phyloP scores from a whole-genome alignment of 2,113 vertebrate species.

The Pomatostomus ruficeps region DNA sequence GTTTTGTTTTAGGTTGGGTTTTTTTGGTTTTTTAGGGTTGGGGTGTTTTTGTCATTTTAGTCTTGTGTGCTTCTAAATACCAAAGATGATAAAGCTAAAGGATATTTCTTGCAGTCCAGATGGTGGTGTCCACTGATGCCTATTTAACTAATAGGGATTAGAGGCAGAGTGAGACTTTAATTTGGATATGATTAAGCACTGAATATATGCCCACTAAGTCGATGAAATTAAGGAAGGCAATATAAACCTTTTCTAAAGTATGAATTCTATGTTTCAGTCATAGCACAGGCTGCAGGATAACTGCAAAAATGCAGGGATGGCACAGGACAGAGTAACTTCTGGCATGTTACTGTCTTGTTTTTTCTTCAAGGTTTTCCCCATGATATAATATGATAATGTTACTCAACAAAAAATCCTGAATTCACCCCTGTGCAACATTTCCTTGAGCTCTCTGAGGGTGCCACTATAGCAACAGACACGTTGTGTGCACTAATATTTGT shows the following conservation, averaged over 20 bases:
- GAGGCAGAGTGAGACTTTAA: background rate
- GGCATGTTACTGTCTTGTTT: background rate
- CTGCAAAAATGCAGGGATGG: background rate
- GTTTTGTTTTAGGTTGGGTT: background rate
- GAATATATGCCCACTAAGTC: background rate
- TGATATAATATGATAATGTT: background rate
- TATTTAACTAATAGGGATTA: conserved; percentile 21
- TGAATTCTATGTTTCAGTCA: background rate
- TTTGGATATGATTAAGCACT: background rate
- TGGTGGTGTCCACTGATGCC: conserved; percentile 29
- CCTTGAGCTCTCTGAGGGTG: background rate
- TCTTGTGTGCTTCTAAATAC: conserved; percentile 47
- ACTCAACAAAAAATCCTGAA: background rate
- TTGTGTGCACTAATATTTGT: background rate
- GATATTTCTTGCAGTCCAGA: conserved; percentile 38
- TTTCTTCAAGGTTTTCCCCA: background rate
- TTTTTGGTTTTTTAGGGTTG: background rate
- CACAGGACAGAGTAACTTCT: background rate
- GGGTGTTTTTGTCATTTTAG: background rate
- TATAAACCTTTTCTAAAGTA: background rate
- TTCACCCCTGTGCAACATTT: background rate
- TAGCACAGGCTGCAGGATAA: background rate
- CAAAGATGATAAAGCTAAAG: conserved; percentile 43
- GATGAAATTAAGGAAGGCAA: background rate
- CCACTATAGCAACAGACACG: background rate